phyloP scores from a whole-genome alignment of 2,797 vertebrate species.

The Spea hammondii region DNA sequence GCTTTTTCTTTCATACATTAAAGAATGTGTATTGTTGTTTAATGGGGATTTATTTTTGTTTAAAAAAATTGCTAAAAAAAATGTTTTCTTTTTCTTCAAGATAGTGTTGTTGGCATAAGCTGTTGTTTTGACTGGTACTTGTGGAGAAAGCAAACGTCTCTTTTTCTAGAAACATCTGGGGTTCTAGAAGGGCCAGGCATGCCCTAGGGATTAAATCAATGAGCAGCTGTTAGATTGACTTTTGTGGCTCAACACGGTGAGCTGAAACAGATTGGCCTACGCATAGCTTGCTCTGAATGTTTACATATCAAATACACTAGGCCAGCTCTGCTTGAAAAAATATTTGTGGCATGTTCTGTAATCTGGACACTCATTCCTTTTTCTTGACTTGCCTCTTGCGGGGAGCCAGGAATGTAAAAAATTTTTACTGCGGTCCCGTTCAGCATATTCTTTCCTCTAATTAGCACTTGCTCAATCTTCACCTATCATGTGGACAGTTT shows the following conservation, averaged over 20 bases:
- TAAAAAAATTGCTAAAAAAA: slow-evolving; percentile 25
- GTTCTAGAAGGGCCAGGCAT: slow-evolving; percentile 36
- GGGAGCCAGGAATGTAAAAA: slow-evolving; percentile 73
- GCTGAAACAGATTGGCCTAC: slow-evolving; percentile 12
- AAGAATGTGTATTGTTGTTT: slow-evolving; percentile 30
- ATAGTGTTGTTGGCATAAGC: slow-evolving; percentile 36
- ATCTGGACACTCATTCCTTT: slow-evolving; percentile 73
- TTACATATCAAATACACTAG: slow-evolving; percentile 61
- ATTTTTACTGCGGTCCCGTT: slow-evolving; percentile 70
- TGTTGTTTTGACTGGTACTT: slow-evolving; percentile 45
- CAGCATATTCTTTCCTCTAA: slow-evolving; percentile 57
- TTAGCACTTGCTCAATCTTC: slow-evolving; percentile 43
- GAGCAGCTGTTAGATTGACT: slow-evolving; percentile 48
- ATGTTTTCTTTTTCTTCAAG: slow-evolving; percentile 31
- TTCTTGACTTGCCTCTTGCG: slow-evolving; percentile 76
- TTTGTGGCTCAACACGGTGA: slow-evolving; percentile 30
- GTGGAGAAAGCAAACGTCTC: slow-evolving; percentile 28
- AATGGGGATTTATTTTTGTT: slow-evolving; percentile 14
- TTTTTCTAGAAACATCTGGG: slow-evolving; percentile 48
- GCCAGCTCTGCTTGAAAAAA: slow-evolving; percentile 66
- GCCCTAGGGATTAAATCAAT: slow-evolving; percentile 27
- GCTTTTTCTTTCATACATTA: slow-evolving; percentile 15
- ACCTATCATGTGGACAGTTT: slow-evolving; percentile 35
- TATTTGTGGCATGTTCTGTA: slow-evolving; percentile 77
- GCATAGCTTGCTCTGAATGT: slow-evolving; percentile 60